Percentiles rank a stretch among this genome's conserved stretches.
phyloP scores from a whole-genome alignment of 2,797 vertebrate genomes.

The Schizopygopsis malacanthus region DNA sequence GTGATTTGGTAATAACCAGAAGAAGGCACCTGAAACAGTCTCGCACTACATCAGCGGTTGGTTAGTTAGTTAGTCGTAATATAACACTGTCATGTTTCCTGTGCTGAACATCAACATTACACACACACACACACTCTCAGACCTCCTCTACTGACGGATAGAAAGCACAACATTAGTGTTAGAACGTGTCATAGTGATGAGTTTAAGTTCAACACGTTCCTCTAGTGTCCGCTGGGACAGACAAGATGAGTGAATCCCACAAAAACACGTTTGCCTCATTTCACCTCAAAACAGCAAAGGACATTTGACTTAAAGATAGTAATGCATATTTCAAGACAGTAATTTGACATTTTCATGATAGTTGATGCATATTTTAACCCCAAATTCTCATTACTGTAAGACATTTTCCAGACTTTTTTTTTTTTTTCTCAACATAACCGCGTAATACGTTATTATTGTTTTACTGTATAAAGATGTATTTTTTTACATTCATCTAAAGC shows the following conservation, averaged over 20 bases:
- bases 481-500: neutral
- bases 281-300: neutral
- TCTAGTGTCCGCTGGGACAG: neutral
- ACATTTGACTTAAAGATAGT: neutral
- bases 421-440: neutral
- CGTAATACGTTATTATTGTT: neutral
- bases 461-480: neutral
- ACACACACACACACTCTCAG: neutral
- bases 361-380: neutral
- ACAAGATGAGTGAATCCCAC: neutral
- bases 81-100: slow-evolving; percentile 45
- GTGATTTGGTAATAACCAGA: slow-evolving; percentile 54
- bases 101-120: slow-evolving; percentile 15
- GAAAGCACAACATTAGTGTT: slow-evolving; percentile 14
- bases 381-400: neutral
- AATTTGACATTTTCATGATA: neutral
- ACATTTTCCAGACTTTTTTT: neutral
- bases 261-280: neutral
- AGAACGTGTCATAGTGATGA: neutral
- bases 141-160: neutral
- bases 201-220: neutral
- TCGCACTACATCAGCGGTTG: neutral
- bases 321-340: neutral
- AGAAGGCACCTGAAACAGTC: slow-evolving; percentile 57
- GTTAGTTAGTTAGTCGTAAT: slow-evolving; percentile 1